A percentile compares a stretch with the other conserved stretches of the same genome.
phyloP scores from a whole-genome alignment of 2,113 vertebrate genomes.

The Platichthys stellatus region DNA sequence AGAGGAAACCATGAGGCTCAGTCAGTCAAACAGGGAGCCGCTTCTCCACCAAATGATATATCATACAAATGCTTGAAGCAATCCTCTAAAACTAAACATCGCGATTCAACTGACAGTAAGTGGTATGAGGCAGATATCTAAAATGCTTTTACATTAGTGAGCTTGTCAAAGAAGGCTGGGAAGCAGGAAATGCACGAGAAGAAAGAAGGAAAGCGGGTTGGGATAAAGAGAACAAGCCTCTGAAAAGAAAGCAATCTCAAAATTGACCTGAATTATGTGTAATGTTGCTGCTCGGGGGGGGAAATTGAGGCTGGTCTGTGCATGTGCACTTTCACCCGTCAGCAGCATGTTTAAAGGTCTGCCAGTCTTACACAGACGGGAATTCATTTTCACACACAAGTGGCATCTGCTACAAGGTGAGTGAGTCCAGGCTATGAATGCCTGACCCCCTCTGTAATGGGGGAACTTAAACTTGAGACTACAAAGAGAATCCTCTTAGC shows the following conservation, averaged over 20 bases:
- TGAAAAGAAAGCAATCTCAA: slow-evolving; percentile 21
- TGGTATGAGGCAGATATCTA: background rate
- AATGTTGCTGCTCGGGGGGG: slow-evolving; percentile 24
- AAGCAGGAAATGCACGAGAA: slow-evolving; percentile 26
- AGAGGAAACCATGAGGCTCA: slow-evolving; percentile 37
- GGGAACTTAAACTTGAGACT: slow-evolving; percentile 43
- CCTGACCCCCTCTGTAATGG: slow-evolving; percentile 25
- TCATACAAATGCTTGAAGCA: background rate
- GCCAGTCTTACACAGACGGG: slow-evolving; percentile 37
- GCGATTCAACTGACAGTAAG: slow-evolving; percentile 23
- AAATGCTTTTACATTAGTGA: slow-evolving; percentile 16
- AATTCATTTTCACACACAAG: slow-evolving; percentile 42
- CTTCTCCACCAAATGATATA: slow-evolving; percentile 13
- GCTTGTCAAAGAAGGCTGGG: slow-evolving; percentile 4
- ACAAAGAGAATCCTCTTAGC: slow-evolving; percentile 54
- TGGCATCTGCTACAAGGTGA: slow-evolving; percentile 49
- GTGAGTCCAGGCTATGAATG: slow-evolving; percentile 36
- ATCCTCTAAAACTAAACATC: slow-evolving; percentile 15
- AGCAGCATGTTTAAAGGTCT: slow-evolving; percentile 37
- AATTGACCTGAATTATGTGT: slow-evolving; percentile 37
- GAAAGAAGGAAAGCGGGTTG: slow-evolving; percentile 5
- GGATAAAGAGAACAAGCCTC: slow-evolving; percentile 14
- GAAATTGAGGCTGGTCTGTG: slow-evolving; percentile 17
- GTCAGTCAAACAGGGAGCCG: slow-evolving; percentile 9
- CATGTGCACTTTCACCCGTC: too few species aligned